Conservation (phyloP, 2,888 invertebrate species). For the Eledone cirrhosa region DNA sequence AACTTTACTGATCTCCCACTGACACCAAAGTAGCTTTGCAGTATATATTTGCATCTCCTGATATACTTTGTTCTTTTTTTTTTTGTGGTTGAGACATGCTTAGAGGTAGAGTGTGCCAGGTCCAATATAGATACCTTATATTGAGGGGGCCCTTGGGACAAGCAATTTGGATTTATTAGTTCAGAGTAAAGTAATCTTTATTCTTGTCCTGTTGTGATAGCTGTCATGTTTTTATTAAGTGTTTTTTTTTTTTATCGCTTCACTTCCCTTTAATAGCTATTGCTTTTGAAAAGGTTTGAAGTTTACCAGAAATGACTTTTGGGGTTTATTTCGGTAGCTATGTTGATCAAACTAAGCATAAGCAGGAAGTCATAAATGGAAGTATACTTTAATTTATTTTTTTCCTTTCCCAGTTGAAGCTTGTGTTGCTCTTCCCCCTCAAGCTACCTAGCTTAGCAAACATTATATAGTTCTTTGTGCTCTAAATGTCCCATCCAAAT, state of each 20-base stretch:
- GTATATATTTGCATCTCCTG: neutral
- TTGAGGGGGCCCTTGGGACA: slow-evolving; percentile 22
- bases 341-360: slow-evolving; percentile 9
- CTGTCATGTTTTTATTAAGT: slow-evolving; percentile 3
- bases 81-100: slow-evolving; percentile 8
- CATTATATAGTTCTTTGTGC: no score
- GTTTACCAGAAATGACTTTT: slow-evolving; percentile 19
- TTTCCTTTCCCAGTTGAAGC: no score
- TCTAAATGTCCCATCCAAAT: no score
- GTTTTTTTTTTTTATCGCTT: no score
- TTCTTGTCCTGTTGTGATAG: slow-evolving; percentile 11
- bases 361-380: slow-evolving; percentile 18
- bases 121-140: neutral
- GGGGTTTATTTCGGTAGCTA: slow-evolving; percentile 1
- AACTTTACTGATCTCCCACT: slow-evolving; percentile 4
- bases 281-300: neutral
- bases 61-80: slow-evolving; percentile 10
- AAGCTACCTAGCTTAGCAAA: no score
- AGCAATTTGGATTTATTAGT: slow-evolving; percentile 20
- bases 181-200: slow-evolving; percentile 19
- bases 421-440: no score
- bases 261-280: neutral
- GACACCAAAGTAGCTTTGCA: neutral
- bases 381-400: slow-evolving; percentile 8
- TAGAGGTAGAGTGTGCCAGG: slow-evolving; percentile 23